Base-by-base conservation (phyloP, 2,113 vertebrate species). In the Ariopsis seemanni region DNA sequence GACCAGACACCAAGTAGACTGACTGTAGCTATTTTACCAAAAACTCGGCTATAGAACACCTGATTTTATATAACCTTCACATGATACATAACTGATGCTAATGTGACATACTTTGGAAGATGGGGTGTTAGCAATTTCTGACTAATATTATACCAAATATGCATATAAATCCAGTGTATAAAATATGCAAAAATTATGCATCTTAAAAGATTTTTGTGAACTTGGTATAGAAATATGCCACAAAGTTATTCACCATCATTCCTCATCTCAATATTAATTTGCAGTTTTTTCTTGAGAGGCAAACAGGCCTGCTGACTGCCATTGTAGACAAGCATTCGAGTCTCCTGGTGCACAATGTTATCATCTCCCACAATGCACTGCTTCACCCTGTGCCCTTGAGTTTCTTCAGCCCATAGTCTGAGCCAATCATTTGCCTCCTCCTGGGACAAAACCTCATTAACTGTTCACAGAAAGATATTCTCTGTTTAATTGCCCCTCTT, bases 391-490 rank as follows among this genome's bases (percentile, higher is more conserved):
- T 89, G 90, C 90, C 90, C 85, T 90, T 90, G 90, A 90, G 85
- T 85, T 90, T 86, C 85, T 82, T 83, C 88, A 87, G 82, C 74
- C 88, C 85, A 83, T 69, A 90, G 85, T 83, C 87, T 85, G 53
- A 90, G 85, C 89, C 89, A 90, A 90, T 90, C 89, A 90, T 88
- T 74, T 63, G 48, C 72, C 85, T 89, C 72, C 90, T 90, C 88
- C 60, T 89, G 90, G 85, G 90, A 90, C 85, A 60, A 90, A 90
- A 90, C 90, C 90, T 89, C 90, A 90, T 90, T 90, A 90, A 90
- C 90, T 90, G 85, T 79, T 89, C 86, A 90, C 87, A 85, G 90
- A 90, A 89, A 80, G 88, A 89, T 89, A 90, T 89, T 87, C 88
- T 90, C 83, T 85, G 75, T 90, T 89, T 90, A 90, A 90, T 90